Evolutionary conservation across 37 sponge, comb jelly and placozoan species (phyloP).

Genomic region (Ianthella basta): DNA sequence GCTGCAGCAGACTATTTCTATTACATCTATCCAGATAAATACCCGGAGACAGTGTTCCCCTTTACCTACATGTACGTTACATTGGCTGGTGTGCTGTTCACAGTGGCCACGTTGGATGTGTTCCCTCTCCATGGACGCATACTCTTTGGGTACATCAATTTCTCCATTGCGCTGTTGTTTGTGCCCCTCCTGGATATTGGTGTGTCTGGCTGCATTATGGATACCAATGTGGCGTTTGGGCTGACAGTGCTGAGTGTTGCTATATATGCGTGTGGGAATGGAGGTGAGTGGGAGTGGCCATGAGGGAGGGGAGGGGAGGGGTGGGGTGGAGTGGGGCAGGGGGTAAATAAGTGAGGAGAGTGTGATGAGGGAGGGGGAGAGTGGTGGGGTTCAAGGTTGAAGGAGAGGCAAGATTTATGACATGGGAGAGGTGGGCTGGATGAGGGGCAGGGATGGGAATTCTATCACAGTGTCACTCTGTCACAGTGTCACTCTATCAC

Average conservation of each 20-base stretch:
- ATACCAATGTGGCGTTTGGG: slow-evolving; percentile 33
- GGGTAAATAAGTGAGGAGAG: background rate
- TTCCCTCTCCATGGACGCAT: slow-evolving; percentile 67
- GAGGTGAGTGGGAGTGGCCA: slow-evolving; percentile 41
- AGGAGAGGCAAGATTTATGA: background rate
- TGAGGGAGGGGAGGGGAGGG: slow-evolving; percentile 29
- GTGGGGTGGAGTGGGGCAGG: background rate
- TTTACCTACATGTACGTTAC: slow-evolving; percentile 65
- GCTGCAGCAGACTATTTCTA: slow-evolving; percentile 89
- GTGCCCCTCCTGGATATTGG: slow-evolving; percentile 71
- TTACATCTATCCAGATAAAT: slow-evolving; percentile 60
- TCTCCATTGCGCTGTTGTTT: slow-evolving; percentile 59
- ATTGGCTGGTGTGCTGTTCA: slow-evolving; percentile 47
- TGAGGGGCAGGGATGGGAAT: background rate
- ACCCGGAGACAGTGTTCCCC: slow-evolving; percentile 60
- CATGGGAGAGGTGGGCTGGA: background rate
- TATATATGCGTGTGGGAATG: slow-evolving; percentile 58
- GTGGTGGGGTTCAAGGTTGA: background rate
- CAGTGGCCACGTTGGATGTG: slow-evolving; percentile 42
- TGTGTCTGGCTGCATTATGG: slow-evolving; percentile 56
- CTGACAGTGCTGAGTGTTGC: slow-evolving; percentile 59
- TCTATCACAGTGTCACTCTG: slow-evolving; percentile 26
- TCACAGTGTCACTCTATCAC: background rate
- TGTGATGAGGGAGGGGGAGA: background rate
- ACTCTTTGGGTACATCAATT: slow-evolving; percentile 71